These are phyloP conservation scores for Lypha dubia DNA, from an alignment of 2,888 invertebrate genomes.

Conservation along the genomic window DNA sequence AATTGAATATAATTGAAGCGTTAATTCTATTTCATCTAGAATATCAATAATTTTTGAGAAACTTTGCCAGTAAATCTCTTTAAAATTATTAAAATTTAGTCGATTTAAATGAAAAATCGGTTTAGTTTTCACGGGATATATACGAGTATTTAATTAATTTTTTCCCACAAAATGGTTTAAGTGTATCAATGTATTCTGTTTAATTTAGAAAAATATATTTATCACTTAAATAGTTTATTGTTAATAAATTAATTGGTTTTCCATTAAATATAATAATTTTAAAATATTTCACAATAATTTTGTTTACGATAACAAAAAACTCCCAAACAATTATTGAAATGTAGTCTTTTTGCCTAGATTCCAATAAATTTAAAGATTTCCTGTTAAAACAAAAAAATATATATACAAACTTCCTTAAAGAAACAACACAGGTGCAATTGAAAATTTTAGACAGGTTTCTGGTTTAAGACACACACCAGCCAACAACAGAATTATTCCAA, in stretches of 20 bases:
- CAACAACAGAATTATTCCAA: not conserved
- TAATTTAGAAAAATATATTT: no score
- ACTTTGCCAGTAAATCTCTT: no score
- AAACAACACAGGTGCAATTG: conserved; percentile 67
- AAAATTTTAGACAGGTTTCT: conserved; percentile 60
- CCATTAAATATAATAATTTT: not conserved
- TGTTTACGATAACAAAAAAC: not conserved
- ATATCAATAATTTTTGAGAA: no score
- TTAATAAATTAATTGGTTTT: not conserved
- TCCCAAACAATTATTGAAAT: not conserved
- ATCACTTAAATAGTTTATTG: not conserved
- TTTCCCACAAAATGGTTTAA: no score
- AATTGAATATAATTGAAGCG: no score
- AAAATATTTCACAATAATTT: not conserved
- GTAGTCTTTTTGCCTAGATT: conserved; percentile 28
- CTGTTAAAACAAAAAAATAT: conserved; percentile 45
- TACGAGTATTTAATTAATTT: no score
- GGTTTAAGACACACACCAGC: conserved; percentile 3
- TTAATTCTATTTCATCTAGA: no score
- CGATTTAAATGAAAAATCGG: no score
- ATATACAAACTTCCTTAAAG: conserved; percentile 53
- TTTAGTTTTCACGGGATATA: no score
- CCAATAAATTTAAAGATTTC: conserved; percentile 65
- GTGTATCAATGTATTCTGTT: no score
- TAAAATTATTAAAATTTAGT: no score